Conservation (phyloP, 1,140 invertebrate species). For the Sarcophaga bullata region DNA sequence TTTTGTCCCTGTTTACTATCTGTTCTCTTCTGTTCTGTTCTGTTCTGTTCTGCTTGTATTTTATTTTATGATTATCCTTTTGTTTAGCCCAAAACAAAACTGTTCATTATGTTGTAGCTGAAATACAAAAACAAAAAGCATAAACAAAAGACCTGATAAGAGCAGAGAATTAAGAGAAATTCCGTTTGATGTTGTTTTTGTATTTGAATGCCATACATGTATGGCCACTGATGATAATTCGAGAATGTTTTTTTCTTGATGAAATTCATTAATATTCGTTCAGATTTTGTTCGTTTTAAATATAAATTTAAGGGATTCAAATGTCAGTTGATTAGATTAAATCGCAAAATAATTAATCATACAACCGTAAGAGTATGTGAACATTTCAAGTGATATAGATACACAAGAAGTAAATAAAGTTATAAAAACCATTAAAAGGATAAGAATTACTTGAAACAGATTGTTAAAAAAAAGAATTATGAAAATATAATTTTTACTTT, state of each 20-base stretch:
- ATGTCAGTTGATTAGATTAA: slow-evolving; percentile 18
- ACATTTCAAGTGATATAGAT: no score
- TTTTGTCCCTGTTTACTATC: no score
- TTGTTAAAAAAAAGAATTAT: no score
- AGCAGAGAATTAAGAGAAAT: background rate
- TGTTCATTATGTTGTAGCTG: background rate
- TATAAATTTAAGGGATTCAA: background rate
- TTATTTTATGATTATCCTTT: slow-evolving; percentile 19
- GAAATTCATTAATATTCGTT: slow-evolving; percentile 37
- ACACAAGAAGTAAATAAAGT: no score
- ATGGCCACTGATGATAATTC: background rate
- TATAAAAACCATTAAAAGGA: no score
- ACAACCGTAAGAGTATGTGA: background rate
- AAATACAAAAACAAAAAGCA: background rate
- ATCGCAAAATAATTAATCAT: slow-evolving; percentile 34
- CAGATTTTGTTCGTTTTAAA: slow-evolving; percentile 8
- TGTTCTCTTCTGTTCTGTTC: background rate
- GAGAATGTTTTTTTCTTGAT: no score
- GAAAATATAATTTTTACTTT: no score
- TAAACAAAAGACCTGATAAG: background rate
- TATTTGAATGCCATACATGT: background rate
- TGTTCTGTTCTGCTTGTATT: background rate
- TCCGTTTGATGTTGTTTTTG: background rate
- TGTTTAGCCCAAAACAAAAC: background rate
- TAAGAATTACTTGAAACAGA: no score